Conservation (phyloP, 2,797 vertebrate genomes). For the Avahi laniger region DNA sequence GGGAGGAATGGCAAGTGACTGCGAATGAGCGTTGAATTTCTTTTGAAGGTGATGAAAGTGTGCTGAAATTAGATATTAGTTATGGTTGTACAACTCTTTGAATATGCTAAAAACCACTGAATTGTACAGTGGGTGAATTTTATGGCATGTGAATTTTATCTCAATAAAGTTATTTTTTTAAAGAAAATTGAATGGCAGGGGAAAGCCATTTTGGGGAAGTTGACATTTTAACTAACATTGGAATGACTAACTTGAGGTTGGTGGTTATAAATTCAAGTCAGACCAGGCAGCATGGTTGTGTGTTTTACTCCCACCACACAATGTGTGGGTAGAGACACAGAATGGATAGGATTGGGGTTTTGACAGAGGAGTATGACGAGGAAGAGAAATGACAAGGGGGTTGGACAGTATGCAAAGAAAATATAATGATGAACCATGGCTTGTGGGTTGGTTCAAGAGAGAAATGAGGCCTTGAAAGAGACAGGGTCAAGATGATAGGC, state of each 20-base stretch:
- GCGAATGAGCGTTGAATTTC: neutral
- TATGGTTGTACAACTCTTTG: neutral
- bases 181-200: neutral
- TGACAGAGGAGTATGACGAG: neutral
- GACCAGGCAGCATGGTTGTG: neutral
- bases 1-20: neutral
- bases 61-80: neutral
- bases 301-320: neutral
- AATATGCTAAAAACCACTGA: neutral
- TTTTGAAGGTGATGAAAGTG: neutral
- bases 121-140: constrained; percentile 13
- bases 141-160: neutral
- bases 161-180: neutral
- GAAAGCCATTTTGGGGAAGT: neutral
- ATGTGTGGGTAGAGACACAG: neutral
- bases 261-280: neutral
- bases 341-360: neutral
- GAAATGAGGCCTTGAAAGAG: neutral
- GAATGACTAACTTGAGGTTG: constrained; percentile 33
- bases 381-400: neutral
- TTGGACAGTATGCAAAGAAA: neutral
- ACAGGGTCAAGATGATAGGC: neutral
- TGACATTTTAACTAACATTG: neutral
- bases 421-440: neutral
- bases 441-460: neutral